Evolutionary conservation across 2,797 vertebrate genomes (phyloP), one percentile per base, ranked within the genome.

Genomic region (Liasis olivaceus): DNA sequence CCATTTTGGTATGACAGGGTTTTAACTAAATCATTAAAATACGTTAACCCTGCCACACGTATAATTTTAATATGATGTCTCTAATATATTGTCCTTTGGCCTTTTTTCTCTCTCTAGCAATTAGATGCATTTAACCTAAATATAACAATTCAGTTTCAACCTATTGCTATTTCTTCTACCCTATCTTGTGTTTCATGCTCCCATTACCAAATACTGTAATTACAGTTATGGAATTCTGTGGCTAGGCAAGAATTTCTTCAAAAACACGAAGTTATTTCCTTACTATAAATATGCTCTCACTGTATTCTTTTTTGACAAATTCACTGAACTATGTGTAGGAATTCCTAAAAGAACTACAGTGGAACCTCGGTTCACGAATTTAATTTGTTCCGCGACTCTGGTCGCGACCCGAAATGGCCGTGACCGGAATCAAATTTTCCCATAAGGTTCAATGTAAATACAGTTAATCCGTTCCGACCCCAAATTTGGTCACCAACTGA

Each of bases 311-410:
- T 92, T 88, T 86, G 64, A 87, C 14, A 89, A 31, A 94, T 88
- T 58, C 5, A 20, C 15, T 89, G 62, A 91, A 77, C 12, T 26
- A 7, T 15, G 14, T 5, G 31, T 22, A 56, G 64, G 63, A 66
- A 36, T 93, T 93, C 90, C 64, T 81, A 59, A 8, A 89, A 1
- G 36, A 58, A 36, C 90, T 94, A n/a, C n/a, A n/a, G n/a, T n/a
- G n/a, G n/a, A n/a, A n/a, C n/a, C n/a, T n/a, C n/a, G n/a, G n/a
- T n/a, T n/a, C n/a, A n/a, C n/a, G n/a, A n/a, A n/a, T n/a, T n/a
- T n/a, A n/a, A n/a, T n/a, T n/a, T n/a, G n/a, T n/a, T n/a, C n/a
- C n/a, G n/a, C n/a, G n/a, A n/a, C n/a, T n/a, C n/a, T n/a, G n/a
- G n/a, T n/a, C n/a, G n/a, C n/a, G n/a, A n/a, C n/a, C n/a, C n/a